Percentiles rank a stretch among this genome's conserved stretches.
Evolutionary conservation across 2,888 invertebrate species (phyloP).

Genomic region (Rhimphoctona megacephalus): DNA sequence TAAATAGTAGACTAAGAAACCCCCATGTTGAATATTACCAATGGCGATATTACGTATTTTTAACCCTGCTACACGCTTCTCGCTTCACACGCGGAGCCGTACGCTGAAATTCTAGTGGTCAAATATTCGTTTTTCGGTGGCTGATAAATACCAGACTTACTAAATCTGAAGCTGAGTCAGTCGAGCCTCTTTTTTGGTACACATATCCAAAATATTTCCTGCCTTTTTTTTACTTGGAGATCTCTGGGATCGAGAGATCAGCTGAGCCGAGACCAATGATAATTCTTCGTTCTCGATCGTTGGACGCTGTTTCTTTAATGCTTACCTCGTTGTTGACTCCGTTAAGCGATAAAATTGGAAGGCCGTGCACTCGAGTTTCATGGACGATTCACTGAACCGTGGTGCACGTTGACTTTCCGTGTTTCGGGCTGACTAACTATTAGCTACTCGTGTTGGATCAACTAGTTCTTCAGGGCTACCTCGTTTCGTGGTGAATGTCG

Average conservation of each 20-base stretch:
- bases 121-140: neutral
- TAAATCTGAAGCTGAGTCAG: neutral
- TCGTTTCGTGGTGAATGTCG: slow-evolving; percentile 50
- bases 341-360: slow-evolving; percentile 37
- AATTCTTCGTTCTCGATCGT: slow-evolving; percentile 6
- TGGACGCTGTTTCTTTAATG: slow-evolving; percentile 6
- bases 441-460: slow-evolving; percentile 54
- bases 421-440: slow-evolving; percentile 54
- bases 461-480: slow-evolving; percentile 28
- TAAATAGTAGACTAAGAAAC: slow-evolving; percentile 61
- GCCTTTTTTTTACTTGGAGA: neutral
- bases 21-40: slow-evolving; percentile 43
- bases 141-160: neutral
- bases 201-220: neutral
- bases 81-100: neutral
- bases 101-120: neutral
- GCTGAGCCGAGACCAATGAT: neutral
- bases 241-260: neutral
- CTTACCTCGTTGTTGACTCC: slow-evolving; percentile 24
- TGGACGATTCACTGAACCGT: slow-evolving; percentile 50
- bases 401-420: slow-evolving; percentile 56
- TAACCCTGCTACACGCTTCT: slow-evolving; percentile 29
- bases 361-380: slow-evolving; percentile 10
- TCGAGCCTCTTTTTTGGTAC: neutral
- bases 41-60: slow-evolving; percentile 39